These are phyloP conservation scores for Tetragonula carbonaria DNA, from an alignment of 2,888 invertebrate genomes.

Conservation along the genomic window DNA sequence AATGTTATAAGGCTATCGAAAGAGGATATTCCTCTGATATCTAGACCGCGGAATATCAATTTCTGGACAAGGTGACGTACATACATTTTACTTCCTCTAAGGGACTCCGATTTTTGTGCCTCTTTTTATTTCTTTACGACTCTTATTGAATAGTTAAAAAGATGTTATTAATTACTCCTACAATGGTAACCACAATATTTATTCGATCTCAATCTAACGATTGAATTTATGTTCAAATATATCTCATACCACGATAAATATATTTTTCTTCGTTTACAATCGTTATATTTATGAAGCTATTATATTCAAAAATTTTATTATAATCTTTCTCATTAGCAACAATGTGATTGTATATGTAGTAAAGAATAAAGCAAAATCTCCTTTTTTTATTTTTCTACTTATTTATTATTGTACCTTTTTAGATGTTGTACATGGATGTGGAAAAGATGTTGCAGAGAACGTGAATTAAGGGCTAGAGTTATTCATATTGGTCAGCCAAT, in stretches of 20 bases:
- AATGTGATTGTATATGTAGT: neutral
- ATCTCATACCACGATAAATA: neutral
- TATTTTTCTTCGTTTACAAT: neutral
- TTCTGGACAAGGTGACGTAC: conserved; percentile 87
- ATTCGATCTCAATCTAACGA: neutral
- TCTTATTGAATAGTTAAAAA: neutral
- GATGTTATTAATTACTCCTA: neutral
- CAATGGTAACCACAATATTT: too few species aligned
- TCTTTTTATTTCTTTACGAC: neutral
- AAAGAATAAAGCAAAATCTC: neutral
- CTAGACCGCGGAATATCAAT: conserved; percentile 87
- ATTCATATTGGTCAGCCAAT: conserved; percentile 91
- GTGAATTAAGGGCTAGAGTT: conserved; percentile 90
- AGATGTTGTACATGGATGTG: conserved; percentile 92
- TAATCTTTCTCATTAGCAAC: conserved; percentile 2
- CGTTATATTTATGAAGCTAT: neutral
- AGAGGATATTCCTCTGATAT: conserved; percentile 90
- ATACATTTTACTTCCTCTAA: conserved; percentile 66
- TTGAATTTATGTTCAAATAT: neutral
- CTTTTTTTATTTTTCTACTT: neutral
- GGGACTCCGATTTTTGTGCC: conserved; percentile 22
- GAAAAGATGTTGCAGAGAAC: conserved; percentile 89
- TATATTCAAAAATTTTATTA: neutral
- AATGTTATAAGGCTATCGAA: conserved; percentile 86
- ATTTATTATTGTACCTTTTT: conserved; percentile 71